Evolutionary conservation across 2,113 vertebrate genomes (phyloP).

Genomic region (Microcebus tavaratra): DNA sequence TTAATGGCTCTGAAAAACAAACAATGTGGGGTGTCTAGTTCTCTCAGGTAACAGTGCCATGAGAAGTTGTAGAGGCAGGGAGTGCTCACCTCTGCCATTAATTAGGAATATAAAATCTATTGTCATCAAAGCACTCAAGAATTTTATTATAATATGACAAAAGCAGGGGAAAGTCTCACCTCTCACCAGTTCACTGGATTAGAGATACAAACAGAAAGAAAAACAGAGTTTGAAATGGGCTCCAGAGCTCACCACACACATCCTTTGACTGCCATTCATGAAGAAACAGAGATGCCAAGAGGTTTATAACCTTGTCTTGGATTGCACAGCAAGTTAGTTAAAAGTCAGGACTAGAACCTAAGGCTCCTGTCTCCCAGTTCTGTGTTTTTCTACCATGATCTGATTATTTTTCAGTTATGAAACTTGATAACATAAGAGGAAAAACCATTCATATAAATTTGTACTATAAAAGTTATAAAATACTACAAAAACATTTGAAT

Average conservation of each 20-base stretch:
- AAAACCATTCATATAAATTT: background rate
- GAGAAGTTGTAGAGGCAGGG: background rate
- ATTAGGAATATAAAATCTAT: background rate
- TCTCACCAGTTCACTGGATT: background rate
- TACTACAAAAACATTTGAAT: background rate
- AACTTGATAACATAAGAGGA: background rate
- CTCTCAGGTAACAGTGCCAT: background rate
- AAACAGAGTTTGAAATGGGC: background rate
- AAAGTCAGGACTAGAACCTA: background rate
- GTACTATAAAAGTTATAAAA: background rate
- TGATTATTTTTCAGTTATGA: background rate
- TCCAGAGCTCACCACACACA: background rate
- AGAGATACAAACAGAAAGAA: background rate
- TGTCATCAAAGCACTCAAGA: background rate
- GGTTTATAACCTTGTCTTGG: background rate
- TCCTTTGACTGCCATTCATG: background rate
- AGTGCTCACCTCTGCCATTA: background rate
- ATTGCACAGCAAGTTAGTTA: background rate
- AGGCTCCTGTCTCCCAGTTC: background rate
- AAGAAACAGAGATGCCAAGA: background rate
- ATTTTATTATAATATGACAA: background rate
- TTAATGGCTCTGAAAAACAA: slow-evolving; percentile 41
- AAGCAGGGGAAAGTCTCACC: background rate
- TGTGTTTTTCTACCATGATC: background rate
- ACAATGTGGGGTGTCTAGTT: background rate